phyloP scores from a whole-genome alignment of 2,113 vertebrate genomes.

The Synodontis membranacea region DNA sequence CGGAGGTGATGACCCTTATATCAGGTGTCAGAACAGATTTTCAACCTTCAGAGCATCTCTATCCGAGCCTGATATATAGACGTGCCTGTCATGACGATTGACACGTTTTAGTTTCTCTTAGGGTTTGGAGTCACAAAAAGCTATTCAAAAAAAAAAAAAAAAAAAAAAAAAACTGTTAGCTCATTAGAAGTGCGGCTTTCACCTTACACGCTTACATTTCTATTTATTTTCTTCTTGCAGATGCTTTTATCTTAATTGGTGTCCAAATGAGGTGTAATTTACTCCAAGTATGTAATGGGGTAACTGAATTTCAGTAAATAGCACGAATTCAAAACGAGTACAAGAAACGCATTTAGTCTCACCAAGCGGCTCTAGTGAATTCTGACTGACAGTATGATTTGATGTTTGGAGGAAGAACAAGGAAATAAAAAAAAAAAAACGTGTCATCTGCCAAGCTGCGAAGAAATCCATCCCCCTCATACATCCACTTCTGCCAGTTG shows the following conservation, averaged over 20 bases:
- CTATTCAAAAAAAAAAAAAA: too few relatives aligned
- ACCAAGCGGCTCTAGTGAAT: constrained; percentile 49
- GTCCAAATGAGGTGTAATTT: neutral
- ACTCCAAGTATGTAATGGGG: neutral
- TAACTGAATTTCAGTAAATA: constrained; percentile 33
- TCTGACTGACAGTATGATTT: constrained; percentile 52
- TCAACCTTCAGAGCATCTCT: constrained; percentile 41
- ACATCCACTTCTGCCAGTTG: constrained; percentile 26
- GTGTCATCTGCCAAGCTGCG: constrained; percentile 29
- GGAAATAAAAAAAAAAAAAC: constrained; percentile 27
- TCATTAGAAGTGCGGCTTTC: neutral
- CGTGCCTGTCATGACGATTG: constrained; percentile 52
- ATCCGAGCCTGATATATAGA: constrained; percentile 23
- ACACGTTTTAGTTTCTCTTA: constrained; percentile 62
- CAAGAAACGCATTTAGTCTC: constrained; percentile 36
- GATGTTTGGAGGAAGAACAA: constrained; percentile 18
- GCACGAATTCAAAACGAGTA: constrained; percentile 54
- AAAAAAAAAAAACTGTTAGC: constrained; percentile 30
- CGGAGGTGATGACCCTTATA: constrained; percentile 4
- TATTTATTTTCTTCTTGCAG: neutral
- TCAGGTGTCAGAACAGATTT: constrained; percentile 29
- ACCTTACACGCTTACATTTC: neutral
- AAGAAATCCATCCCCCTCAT: constrained; percentile 35
- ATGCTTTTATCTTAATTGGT: neutral
- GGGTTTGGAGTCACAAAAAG: constrained; percentile 39